Conservation (phyloP, 2,888 invertebrate species). For the Lasioglossum vierecki region DNA sequence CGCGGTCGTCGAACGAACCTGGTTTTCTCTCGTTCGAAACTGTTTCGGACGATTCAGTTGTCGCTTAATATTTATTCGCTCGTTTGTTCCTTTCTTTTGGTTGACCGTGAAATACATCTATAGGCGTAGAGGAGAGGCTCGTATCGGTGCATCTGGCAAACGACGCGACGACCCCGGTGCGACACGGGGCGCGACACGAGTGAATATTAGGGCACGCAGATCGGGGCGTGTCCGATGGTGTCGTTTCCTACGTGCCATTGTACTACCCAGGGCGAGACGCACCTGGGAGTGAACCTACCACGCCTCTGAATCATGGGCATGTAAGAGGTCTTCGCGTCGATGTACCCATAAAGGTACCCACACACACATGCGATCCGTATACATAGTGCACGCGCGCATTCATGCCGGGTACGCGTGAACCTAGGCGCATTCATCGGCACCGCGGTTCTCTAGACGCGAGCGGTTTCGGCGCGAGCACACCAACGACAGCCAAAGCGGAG, state of each 20-base stretch:
- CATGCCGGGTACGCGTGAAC: background rate
- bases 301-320: conserved; percentile 77
- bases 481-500: conserved; percentile 39
- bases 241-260: conserved; percentile 81
- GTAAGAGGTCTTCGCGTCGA: conserved; percentile 73
- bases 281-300: conserved; percentile 82
- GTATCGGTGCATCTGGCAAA: conserved; percentile 75
- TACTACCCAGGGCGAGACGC: conserved; percentile 76
- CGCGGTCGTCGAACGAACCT: background rate
- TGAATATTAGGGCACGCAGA: conserved; percentile 81
- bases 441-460: conserved; percentile 45
- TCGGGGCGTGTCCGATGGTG: conserved; percentile 81
- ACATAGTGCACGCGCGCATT: conserved; percentile 21
- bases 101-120: background rate
- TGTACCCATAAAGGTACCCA: conserved; percentile 61
- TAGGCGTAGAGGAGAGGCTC: background rate
- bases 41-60: background rate
- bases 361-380: background rate
- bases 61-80: conserved; percentile 43
- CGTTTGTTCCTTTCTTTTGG: conserved; percentile 22
- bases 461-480: conserved; percentile 33
- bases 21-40: background rate
- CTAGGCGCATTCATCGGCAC: conserved; percentile 8
- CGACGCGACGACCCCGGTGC: conserved; percentile 68
- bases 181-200: conserved; percentile 67